Percentiles rank a stretch among this genome's conserved stretches.
These are phyloP conservation scores for Porites evermanni DNA, from an alignment of 92 coral and sea anemone species.

Conservation along the genomic window DNA sequence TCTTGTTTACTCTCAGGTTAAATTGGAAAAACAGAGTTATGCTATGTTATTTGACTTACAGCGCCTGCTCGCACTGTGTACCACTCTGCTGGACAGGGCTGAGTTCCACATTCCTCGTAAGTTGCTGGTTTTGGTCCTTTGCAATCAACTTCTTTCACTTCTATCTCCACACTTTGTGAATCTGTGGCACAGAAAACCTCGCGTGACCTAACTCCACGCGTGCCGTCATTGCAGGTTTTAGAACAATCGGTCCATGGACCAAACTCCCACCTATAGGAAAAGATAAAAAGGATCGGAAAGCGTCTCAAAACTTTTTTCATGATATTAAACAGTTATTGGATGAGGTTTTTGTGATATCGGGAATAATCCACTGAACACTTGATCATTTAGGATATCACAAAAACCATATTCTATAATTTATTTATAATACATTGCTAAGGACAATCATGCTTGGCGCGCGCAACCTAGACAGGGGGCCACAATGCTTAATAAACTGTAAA, in stretches of 20 bases:
- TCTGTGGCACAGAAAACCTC: constrained; percentile 59
- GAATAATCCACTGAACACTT: too few species aligned
- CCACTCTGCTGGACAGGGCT: constrained; percentile 74
- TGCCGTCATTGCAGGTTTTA: constrained; percentile 70
- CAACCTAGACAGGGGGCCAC: too few species aligned
- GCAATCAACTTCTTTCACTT: constrained; percentile 45
- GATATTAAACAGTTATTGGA: too few species aligned
- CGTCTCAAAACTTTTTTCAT: too few species aligned
- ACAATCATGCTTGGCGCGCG: too few species aligned
- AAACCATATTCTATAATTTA: too few species aligned
- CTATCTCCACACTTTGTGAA: constrained; percentile 61
- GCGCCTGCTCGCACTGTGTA: constrained; percentile 36
- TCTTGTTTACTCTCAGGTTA: too few species aligned
- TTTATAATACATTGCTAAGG: too few species aligned
- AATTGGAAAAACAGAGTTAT: too few species aligned
- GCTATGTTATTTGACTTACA: constrained; percentile 19
- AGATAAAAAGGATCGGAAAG: neutral
- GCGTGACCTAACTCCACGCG: constrained; percentile 55
- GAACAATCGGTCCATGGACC: constrained; percentile 69
- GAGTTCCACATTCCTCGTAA: constrained; percentile 50
- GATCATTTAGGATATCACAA: too few species aligned
- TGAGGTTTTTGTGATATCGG: too few species aligned
- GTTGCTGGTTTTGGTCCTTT: constrained; percentile 57
- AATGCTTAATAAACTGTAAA: too few species aligned
- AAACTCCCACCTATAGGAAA: constrained; percentile 47